Conservation (phyloP, 2,888 invertebrate genomes). For the Eretmocerus hayati region DNA sequence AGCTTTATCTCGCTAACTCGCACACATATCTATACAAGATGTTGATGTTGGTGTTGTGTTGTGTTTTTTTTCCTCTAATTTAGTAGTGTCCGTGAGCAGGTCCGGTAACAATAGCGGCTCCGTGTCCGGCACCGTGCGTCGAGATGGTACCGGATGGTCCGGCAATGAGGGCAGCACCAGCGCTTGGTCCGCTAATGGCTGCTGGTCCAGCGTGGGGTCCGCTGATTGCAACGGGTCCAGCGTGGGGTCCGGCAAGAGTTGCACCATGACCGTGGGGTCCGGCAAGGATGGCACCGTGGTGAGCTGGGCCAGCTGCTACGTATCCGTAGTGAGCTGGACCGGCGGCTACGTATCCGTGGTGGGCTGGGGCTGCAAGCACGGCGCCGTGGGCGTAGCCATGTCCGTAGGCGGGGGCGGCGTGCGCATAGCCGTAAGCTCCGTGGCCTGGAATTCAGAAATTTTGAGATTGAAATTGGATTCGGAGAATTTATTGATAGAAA, state of each 20-base stretch:
- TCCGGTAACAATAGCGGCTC: slow-evolving; percentile 37
- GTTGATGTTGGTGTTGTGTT: slow-evolving; percentile 2
- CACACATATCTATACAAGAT: too few species aligned
- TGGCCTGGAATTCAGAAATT: too few species aligned
- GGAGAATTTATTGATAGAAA: too few species aligned
- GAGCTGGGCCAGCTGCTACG: slow-evolving; percentile 37
- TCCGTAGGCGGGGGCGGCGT: background rate
- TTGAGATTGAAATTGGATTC: too few species aligned
- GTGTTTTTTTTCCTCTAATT: background rate
- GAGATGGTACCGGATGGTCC: slow-evolving; percentile 44
- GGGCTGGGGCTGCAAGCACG: background rate
- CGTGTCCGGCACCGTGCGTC: slow-evolving; percentile 41
- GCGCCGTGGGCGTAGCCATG: slow-evolving; percentile 1
- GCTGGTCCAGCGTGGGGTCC: slow-evolving; percentile 39
- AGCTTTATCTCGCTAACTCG: too few species aligned
- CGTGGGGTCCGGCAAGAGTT: slow-evolving; percentile 39
- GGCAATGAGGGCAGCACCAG: slow-evolving; percentile 40
- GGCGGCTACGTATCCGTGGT: slow-evolving; percentile 37
- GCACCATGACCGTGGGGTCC: slow-evolving; percentile 41
- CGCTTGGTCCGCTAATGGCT: slow-evolving; percentile 38
- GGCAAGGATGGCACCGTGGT: slow-evolving; percentile 39
- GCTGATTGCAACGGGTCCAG: slow-evolving; percentile 28
- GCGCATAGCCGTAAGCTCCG: background rate
- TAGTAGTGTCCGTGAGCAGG: slow-evolving; percentile 34
- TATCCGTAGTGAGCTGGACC: slow-evolving; percentile 34